Evolutionary conservation across 2,797 vertebrate genomes (phyloP).

Genomic region (Scolopax rusticola): DNA sequence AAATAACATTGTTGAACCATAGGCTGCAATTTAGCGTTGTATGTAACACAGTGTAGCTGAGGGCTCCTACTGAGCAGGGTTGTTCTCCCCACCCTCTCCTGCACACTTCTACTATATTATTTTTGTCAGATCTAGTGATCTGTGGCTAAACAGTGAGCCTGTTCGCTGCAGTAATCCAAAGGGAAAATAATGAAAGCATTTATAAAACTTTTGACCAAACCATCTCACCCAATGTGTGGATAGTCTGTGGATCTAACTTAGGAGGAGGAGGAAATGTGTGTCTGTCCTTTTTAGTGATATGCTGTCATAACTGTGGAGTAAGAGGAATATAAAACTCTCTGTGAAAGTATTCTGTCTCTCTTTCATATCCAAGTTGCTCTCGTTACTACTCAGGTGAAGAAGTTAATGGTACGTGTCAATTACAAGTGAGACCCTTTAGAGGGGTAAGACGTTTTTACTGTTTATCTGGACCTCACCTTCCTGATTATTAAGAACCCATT

Average conservation of each 20-base stretch:
- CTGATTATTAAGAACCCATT: not conserved
- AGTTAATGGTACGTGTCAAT: not conserved
- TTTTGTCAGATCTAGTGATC: not conserved
- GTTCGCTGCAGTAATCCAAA: not conserved
- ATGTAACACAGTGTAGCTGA: not conserved
- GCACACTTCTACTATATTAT: not conserved
- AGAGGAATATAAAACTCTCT: not conserved
- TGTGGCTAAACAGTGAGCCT: not conserved
- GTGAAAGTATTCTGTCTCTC: not conserved
- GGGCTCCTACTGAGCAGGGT: not conserved
- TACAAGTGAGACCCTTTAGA: not conserved
- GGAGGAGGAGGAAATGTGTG: not conserved
- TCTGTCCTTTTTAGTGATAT: not conserved
- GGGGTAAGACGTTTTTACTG: accelerated
- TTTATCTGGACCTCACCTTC: not conserved
- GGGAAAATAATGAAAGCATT: not conserved
- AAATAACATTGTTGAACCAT: not conserved
- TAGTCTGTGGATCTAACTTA: not conserved
- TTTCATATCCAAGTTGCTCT: not conserved
- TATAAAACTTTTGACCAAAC: not conserved
- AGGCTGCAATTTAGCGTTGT: not conserved
- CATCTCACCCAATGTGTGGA: not conserved
- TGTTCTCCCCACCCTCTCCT: not conserved
- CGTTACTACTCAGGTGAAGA: not conserved
- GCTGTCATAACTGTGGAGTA: not conserved